Evolutionary conservation across 2,113 vertebrate genomes (phyloP).

Genomic region (Neotoma lepida): DNA sequence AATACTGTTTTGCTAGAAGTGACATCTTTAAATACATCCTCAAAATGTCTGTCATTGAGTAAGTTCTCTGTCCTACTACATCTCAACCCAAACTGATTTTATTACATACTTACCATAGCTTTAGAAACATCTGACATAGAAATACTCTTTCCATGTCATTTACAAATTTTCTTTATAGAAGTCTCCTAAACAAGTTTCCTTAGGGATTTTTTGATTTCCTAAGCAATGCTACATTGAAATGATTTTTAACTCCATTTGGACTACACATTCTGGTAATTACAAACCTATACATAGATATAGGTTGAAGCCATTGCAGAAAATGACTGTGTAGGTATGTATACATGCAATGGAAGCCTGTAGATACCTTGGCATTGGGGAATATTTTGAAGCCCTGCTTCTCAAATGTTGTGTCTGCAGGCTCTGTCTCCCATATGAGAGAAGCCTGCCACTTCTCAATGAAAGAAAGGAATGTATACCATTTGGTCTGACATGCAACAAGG

Average conservation of each 20-base stretch:
- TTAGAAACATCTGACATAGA: not conserved
- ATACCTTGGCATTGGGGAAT: not conserved
- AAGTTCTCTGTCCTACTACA: not conserved
- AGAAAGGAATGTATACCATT: not conserved
- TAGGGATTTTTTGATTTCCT: not conserved
- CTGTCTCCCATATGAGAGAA: not conserved
- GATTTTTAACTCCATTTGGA: not conserved
- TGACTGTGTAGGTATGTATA: not conserved
- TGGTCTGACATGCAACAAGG: not conserved
- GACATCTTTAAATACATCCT: not conserved
- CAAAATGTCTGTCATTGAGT: not conserved
- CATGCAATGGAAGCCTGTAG: not conserved
- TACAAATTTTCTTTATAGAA: not conserved
- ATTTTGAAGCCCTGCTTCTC: not conserved
- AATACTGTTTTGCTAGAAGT: conserved; percentile 19
- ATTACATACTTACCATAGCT: not conserved
- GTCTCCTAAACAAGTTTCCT: not conserved
- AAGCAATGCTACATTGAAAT: not conserved
- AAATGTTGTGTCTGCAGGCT: not conserved
- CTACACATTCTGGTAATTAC: not conserved
- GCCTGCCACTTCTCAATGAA: not conserved
- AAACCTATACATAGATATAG: not conserved
- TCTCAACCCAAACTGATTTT: not conserved
- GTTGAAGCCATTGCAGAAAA: not conserved
- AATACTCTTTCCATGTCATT: not conserved